Conservation (phyloP, 2,888 invertebrate species). For the Euspilapteryx auroguttella region DNA sequence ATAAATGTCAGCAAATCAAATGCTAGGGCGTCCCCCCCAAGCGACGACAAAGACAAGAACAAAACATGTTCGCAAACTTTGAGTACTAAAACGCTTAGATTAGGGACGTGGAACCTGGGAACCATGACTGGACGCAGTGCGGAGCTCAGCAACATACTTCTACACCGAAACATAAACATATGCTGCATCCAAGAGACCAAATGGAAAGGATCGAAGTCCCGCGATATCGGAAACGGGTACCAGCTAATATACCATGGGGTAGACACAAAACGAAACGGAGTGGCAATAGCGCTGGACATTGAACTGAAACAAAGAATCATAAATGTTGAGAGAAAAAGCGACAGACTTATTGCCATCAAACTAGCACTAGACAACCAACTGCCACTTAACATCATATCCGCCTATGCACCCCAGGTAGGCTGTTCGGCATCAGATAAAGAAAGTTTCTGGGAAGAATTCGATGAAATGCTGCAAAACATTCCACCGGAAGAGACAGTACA, state of each 20-base stretch:
- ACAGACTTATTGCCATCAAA: conserved; percentile 8
- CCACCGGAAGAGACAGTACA: conserved; percentile 1
- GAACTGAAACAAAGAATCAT: conserved; percentile 7
- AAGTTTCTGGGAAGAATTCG: conserved; percentile 2
- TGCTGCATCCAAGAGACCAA: too few species aligned
- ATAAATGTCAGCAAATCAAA: too few species aligned
- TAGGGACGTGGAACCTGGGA: conserved; percentile 2
- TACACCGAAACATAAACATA: neutral
- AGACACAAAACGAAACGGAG: neutral
- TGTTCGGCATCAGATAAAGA: conserved; percentile 1
- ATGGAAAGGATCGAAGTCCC: too few species aligned
- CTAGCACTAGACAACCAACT: conserved; percentile 7
- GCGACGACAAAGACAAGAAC: conserved; percentile 4
- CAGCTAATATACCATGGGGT: neutral
- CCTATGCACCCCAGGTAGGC: conserved; percentile 4
- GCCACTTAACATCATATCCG: conserved; percentile 1
- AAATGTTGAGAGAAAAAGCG: conserved; percentile 6
- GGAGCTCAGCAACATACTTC: conserved; percentile 1
- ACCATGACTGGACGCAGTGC: neutral
- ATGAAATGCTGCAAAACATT: conserved; percentile 1
- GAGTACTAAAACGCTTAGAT: neutral
- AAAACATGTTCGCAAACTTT: neutral
- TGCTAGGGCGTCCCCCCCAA: conserved; percentile 2
- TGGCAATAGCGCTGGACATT: neutral
- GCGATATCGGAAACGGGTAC: neutral